These are phyloP conservation scores for Caenorhabditis sinica DNA, from an alignment of 2,888 invertebrate species.

Conservation along the genomic window DNA sequence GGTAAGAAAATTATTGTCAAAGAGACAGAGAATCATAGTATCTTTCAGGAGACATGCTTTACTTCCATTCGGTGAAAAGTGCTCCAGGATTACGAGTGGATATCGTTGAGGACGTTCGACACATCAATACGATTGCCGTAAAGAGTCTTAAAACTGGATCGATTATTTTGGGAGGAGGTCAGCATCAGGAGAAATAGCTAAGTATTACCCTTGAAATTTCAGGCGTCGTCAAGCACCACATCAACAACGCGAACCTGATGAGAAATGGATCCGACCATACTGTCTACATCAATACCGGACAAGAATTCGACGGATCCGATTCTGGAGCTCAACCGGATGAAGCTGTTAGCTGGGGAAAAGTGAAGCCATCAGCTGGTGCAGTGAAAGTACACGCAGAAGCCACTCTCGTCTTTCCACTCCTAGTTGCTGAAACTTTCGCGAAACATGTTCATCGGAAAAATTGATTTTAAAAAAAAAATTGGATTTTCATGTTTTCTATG, in stretches of 20 bases:
- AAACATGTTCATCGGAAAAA: slow-evolving; percentile 52
- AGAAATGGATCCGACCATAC: slow-evolving; percentile 97
- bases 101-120: slow-evolving; percentile 90
- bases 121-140: slow-evolving; percentile 95
- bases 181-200: too few relatives aligned
- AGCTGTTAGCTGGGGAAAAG: slow-evolving; percentile 98
- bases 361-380: slow-evolving; percentile 70
- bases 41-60: slow-evolving; percentile 96
- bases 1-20: too few relatives aligned
- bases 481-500: too few relatives aligned
- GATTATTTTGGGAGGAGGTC: slow-evolving; percentile 88
- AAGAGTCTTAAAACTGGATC: slow-evolving; percentile 95
- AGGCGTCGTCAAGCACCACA: slow-evolving; percentile 95
- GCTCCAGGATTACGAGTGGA: slow-evolving; percentile 93
- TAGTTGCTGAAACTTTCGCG: slow-evolving; percentile 97
- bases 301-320: slow-evolving; percentile 95
- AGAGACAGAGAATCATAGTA: too few relatives aligned
- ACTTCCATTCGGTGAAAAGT: slow-evolving; percentile 95
- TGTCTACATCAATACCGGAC: slow-evolving; percentile 93
- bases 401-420: slow-evolving; percentile 93
- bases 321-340: slow-evolving; percentile 98
- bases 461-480: too few relatives aligned
- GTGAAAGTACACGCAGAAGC: slow-evolving; percentile 87
- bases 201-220: neutral
- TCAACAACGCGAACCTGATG: slow-evolving; percentile 99